A percentile compares a stretch with the other conserved stretches of the same genome.
phyloP scores from a whole-genome alignment of 2,888 invertebrate species.

The Tinea trinotella region DNA sequence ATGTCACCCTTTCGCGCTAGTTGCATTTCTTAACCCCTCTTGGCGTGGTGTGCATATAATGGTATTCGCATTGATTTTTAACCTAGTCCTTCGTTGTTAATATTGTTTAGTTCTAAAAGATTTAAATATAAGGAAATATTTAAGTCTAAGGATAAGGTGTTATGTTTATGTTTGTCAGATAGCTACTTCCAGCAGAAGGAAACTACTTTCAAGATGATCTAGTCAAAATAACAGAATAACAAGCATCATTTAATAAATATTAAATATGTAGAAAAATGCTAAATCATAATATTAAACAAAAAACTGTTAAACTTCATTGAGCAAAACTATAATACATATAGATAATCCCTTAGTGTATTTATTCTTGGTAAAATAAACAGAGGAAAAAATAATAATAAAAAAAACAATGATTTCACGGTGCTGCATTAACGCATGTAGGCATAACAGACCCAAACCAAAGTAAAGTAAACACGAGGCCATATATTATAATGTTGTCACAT shows the following conservation, averaged over 20 bases:
- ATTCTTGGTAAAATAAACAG: slow-evolving; percentile 46
- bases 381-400: slow-evolving; percentile 36
- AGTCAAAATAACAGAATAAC: no score
- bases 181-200: no score
- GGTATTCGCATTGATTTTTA: neutral
- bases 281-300: no score
- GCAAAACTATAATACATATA: slow-evolving; percentile 20
- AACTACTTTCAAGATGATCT: no score
- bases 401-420: slow-evolving; percentile 71
- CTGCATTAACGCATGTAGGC: slow-evolving; percentile 70
- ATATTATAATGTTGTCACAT: slow-evolving; percentile 72
- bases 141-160: no score
- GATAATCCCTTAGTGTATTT: slow-evolving; percentile 65
- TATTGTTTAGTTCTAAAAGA: no score
- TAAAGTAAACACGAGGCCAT: slow-evolving; percentile 63
- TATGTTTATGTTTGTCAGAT: no score
- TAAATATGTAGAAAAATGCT: no score
- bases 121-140: no score
- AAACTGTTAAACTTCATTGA: no score
- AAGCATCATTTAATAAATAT: no score
- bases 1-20: neutral
- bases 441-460: slow-evolving; percentile 59
- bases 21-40: neutral
- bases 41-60: neutral
- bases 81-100: no score